Base-by-base conservation (phyloP, 2,113 vertebrate genomes). In the Sapayoa aenigma region DNA sequence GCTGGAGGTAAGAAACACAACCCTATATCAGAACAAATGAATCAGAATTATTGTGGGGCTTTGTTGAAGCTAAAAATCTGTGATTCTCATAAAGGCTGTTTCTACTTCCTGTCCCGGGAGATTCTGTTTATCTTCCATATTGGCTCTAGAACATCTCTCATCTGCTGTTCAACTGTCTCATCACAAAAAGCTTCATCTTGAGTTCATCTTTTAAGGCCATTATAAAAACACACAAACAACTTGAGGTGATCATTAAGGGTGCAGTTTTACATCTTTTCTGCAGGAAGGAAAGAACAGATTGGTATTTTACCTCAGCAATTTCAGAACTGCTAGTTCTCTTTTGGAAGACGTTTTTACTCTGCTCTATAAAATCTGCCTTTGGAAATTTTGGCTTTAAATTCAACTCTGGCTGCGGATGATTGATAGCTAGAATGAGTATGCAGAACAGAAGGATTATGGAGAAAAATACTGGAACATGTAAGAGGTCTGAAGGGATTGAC, bases 401-500 rank as follows among this genome's bases (percentile, higher is more conserved):
- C 85, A 86, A 5, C 11, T 77, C 24, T 93, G 25, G 19, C 19
- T 49, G 50, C 74, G 68, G 28, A 24, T 80, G 92, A 74, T 9
- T 96, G 79, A 63, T 86, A 84, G 78, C 37, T 53, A 46, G 59
- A 83, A 83, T 21, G 37, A 65, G 35, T 24, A 75, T 35, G 52
- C 44, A 84, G 79, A 94, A 78, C n/a, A 83, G 55, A 84, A 83
- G 47, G 65, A 95, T 93, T 94, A 77, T n/a, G 49, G 59, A 86
- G 85, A 75, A 96, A 96, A 92, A 80, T 59, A 75, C 31, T 66
- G 76, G 88, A 86, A 92, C 1, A 4, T 81, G 58, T 53, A 88
- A 95, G 58, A 84, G 75, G 85, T 96, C 95, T 96, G 79, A 92
- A 93, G 92, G 72, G 94, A 96, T 14, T 92, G 85, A 65, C 72